These are phyloP conservation scores for Thaumetopoea pityocampa DNA, from an alignment of 1,140 invertebrate genomes.

Conservation along the genomic window DNA sequence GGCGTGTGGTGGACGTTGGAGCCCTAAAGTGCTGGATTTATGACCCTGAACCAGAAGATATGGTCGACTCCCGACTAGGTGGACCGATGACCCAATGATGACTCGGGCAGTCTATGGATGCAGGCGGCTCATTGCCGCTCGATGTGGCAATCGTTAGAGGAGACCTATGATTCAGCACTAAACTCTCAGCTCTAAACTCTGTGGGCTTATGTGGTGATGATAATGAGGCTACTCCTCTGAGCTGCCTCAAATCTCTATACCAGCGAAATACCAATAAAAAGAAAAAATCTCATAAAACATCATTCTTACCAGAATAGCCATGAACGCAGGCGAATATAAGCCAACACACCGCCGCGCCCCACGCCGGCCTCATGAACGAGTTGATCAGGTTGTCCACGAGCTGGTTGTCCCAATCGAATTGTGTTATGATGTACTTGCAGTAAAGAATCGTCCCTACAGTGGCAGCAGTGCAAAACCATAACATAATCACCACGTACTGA, in stretches of 20 bases:
- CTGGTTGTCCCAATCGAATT: constrained; percentile 39
- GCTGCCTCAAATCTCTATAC: neutral
- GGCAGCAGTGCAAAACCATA: constrained; percentile 23
- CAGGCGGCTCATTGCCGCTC: no score
- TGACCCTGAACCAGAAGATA: no score
- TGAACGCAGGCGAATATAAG: constrained; percentile 37
- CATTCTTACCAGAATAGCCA: constrained; percentile 32
- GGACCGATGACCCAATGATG: no score
- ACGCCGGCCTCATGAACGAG: constrained; percentile 66
- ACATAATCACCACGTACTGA: constrained; percentile 23
- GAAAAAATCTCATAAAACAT: neutral
- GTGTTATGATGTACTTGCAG: constrained; percentile 24
- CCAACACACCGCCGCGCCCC: constrained; percentile 31
- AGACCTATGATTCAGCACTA: no score
- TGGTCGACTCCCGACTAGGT: no score
- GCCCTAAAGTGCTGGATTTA: no score
- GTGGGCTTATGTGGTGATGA: no score
- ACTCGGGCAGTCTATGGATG: no score
- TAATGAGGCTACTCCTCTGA: no score
- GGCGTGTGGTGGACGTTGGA: no score
- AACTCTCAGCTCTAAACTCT: no score
- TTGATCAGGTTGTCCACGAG: constrained; percentile 67
- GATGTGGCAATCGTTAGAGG: no score
- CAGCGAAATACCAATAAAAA: neutral
- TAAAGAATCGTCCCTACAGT: constrained; percentile 27